These are phyloP conservation scores for Synanthedon formicaeformis DNA, from an alignment of 2,888 invertebrate species.

Conservation along the genomic window DNA sequence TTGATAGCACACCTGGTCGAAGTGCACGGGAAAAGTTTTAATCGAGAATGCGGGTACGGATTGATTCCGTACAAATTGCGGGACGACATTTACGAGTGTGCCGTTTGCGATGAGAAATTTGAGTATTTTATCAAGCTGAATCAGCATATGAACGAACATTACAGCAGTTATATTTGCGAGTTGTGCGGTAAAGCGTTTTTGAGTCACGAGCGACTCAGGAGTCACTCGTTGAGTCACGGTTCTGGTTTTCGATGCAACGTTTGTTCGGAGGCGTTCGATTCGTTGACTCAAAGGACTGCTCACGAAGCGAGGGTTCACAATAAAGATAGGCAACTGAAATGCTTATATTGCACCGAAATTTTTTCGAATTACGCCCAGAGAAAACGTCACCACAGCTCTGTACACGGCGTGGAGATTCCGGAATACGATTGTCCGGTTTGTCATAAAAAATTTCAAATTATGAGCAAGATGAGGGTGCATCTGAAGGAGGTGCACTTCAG, in stretches of 20 bases:
- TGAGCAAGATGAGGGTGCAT: constrained; percentile 44
- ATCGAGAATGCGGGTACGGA: constrained; percentile 33
- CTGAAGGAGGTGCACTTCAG: constrained; percentile 52
- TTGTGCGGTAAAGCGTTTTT: constrained; percentile 52
- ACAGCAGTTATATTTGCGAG: constrained; percentile 47
- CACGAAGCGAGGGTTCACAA: constrained; percentile 40
- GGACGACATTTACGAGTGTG: constrained; percentile 32
- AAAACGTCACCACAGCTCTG: constrained; percentile 32
- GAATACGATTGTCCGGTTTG: constrained; percentile 43
- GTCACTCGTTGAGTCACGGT: constrained; percentile 40
- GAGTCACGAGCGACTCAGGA: constrained; percentile 40
- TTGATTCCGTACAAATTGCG: constrained; percentile 43
- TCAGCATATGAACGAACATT: constrained; percentile 59
- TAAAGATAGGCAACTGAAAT: constrained; percentile 32
- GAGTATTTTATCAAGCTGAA: constrained; percentile 53
- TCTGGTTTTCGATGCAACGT: constrained; percentile 34
- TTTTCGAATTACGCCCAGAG: constrained; percentile 39
- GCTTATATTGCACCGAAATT: constrained; percentile 37
- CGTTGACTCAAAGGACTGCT: constrained; percentile 30
- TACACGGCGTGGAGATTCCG: constrained; percentile 31
- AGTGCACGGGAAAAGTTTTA: constrained; percentile 25
- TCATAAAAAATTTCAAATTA: constrained; percentile 35
- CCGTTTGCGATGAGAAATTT: constrained; percentile 36
- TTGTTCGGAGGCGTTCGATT: constrained; percentile 38
- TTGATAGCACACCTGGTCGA: constrained; percentile 36